Conservation (phyloP, 92 coral and sea anemone genomes). For the Virgularia gustaviana region DNA sequence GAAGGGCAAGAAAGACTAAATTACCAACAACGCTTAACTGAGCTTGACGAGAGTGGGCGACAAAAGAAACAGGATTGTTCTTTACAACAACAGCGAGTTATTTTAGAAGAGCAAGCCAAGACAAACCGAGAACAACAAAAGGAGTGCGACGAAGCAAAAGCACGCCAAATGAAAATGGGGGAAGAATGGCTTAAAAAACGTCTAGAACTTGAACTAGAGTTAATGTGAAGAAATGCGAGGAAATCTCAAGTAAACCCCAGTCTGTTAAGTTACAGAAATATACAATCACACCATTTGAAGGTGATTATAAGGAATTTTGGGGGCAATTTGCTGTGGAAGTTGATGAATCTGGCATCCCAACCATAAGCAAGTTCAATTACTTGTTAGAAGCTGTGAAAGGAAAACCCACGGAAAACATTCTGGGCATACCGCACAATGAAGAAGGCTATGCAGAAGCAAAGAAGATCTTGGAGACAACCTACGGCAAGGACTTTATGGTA, state of each 20-base stretch:
- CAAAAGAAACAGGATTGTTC: too few species aligned
- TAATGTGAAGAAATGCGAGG: too few species aligned
- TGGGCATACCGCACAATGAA: constrained; percentile 45
- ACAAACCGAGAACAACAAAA: constrained; percentile 26
- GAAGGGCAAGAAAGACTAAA: not conserved
- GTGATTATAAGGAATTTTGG: constrained; percentile 52
- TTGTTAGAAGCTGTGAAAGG: constrained; percentile 43
- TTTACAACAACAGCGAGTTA: too few species aligned
- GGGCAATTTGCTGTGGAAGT: constrained; percentile 52
- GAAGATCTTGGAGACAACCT: constrained; percentile 1
- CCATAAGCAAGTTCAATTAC: constrained; percentile 43
- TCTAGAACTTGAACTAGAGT: not conserved
- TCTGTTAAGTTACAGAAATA: constrained; percentile 51
- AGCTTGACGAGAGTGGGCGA: too few species aligned
- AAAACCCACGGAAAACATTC: constrained; percentile 10
- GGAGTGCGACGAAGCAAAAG: constrained; percentile 27
- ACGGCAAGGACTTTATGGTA: constrained; percentile 7
- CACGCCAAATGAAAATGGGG: constrained; percentile 10
- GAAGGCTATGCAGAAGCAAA: constrained; percentile 50
- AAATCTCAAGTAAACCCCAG: not conserved
- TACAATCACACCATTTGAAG: constrained; percentile 52
- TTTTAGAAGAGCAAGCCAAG: constrained; percentile 28
- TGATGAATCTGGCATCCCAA: constrained; percentile 37
- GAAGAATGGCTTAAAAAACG: constrained; percentile 20
- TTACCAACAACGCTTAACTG: too few species aligned